Conservation (phyloP, 2,888 invertebrate genomes). For the Rhamphomyia laevipes region DNA sequence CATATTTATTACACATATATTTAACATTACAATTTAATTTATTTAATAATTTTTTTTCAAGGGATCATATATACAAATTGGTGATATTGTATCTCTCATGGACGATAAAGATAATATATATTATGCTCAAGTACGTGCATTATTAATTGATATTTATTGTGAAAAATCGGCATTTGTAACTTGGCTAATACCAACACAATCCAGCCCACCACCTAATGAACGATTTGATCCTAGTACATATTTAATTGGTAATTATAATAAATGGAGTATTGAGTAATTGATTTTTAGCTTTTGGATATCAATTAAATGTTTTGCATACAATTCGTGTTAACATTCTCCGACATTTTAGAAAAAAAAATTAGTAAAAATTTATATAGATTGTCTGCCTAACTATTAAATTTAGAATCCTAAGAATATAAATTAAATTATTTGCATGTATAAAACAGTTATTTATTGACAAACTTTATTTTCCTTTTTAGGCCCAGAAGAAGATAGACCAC, state of each 20-base stretch:
- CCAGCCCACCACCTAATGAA: constrained; percentile 63
- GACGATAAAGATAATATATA: constrained; percentile 66
- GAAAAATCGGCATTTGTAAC: constrained; percentile 87
- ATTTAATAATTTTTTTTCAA: constrained; percentile 21
- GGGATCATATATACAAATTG: constrained; percentile 74
- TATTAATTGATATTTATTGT: constrained; percentile 84
- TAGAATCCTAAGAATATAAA: neutral
- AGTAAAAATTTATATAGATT: no score
- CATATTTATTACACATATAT: neutral
- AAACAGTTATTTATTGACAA: neutral
- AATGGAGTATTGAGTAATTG: no score
- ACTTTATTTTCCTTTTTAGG: no score
- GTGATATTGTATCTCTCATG: constrained; percentile 79
- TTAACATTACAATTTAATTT: neutral
- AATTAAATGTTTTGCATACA: no score
- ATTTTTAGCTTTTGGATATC: no score
- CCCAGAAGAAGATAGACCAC: constrained; percentile 80
- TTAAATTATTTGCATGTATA: neutral
- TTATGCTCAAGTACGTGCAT: constrained; percentile 82
- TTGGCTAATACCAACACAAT: constrained; percentile 80
- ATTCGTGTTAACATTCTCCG: no score
- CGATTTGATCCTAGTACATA: constrained; percentile 82
- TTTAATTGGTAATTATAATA: constrained; percentile 55
- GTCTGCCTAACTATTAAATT: no score
- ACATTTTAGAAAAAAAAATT: neutral